Base-by-base conservation (phyloP, 2,113 vertebrate genomes). In the Cyprinodon tularosa region DNA sequence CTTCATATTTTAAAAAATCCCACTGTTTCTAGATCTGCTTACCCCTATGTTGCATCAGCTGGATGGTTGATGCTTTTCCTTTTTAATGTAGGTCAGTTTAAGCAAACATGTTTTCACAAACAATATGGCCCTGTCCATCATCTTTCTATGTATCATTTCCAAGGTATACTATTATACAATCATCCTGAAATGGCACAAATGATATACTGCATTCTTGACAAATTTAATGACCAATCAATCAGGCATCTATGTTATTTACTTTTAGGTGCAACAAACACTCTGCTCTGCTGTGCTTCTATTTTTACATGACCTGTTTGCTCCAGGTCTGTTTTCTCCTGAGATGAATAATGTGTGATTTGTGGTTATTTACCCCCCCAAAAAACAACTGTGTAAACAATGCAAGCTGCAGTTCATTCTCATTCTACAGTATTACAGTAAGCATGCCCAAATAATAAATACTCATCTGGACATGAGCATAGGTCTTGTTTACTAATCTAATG, bases 311-410 rank as follows among this genome's bases (percentile, higher is more conserved):
- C 29, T 45, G 12, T 38, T 70, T 60, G 62, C 62, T 62, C 57
- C 47, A 70, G 48, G 71, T 36, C 22, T 3, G 57, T 81, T 86
- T 71, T 66, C 63, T 77, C 69, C 22, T 8, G 0, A 70, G 36
- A 77, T 65, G 14, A 77, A 66, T 78, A 39, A 45, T 76, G 66
- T 63, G 71, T 70, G 86, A 88, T 86, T 69, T 74, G 4, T 47
- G 66, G 68, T 84, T 71, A 68, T 72, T 66, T 44, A 20, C 36
- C 38, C 36, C 38, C 29, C 38, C 71, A 69, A 78, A 74, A 77
- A 74, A 81, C 73, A 74, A 53, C 20, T 0, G 53, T n/a, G 64
- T 38, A 13, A 68, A 53, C 37, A 13, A 14, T 11, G 4, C 13
- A 45, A 45, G 9, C 44, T 9, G 8, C 5, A 57, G 50, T 1